Base-by-base conservation (phyloP, 2,888 invertebrate genomes). In the Scrobipalpa atriplicella region DNA sequence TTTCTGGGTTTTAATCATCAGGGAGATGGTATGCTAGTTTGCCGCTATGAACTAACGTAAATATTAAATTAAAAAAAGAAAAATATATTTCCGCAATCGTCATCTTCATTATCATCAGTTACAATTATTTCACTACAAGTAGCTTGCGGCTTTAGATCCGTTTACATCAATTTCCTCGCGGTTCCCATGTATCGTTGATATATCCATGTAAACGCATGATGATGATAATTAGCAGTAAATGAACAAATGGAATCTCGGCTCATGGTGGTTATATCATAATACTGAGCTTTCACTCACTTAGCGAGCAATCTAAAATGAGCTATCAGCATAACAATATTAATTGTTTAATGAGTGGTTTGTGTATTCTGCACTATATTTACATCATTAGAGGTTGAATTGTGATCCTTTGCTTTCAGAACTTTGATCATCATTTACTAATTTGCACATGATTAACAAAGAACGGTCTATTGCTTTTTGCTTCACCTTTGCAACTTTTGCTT, bases 211-310 rank as follows among this genome's bases (percentile, higher is more conserved):
- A 62, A 41, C 9, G 18, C 62, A 19, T 47, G 11, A 62, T 41
- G 58, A 58, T 41, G 19, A 13, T 19, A 63, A 67, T 61, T 64
- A 64, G 64, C 39, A 61, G 21, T 41, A 29, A 39, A 3, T 38
- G n/a, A 38, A 51, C 63, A 62, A 63, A 62, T 64, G 39, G 38
- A 29, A 58, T 56, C 56, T 62, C 13, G 13, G 2, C 19, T 19
- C 21, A 54, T 58, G 64, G 16, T n/a, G 62, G 65, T 67, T 66
- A 67, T 67, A 65, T 68, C 68, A 68, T 61, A 66, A 64, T 61
- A 66, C 36, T 65, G 51, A 8, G 66, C 68, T 68, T 68, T 68
- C 68, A 62, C 65, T 52, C 58, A 68, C 66, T 68, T 66, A 66
- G 60, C 43, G 51, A 13, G 47, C 6, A 16, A 13, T 18, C 11